phyloP scores from a whole-genome alignment of 2,888 invertebrate species.

The Orthosia incerta region DNA sequence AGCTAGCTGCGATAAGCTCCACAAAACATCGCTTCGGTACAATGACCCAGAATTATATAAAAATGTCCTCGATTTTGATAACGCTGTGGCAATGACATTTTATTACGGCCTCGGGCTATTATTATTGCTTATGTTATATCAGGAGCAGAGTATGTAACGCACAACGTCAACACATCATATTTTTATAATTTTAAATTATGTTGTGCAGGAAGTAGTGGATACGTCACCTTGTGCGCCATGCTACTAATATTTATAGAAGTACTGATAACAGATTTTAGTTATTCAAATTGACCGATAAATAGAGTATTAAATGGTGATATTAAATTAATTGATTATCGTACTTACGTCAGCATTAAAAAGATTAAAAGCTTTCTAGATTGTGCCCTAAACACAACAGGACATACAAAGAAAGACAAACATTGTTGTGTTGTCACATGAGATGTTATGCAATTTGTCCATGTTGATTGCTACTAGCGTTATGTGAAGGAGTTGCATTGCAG shows the following conservation, averaged over 20 bases:
- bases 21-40: conserved; percentile 89
- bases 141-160: conserved; percentile 38
- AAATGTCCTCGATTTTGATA: conserved; percentile 88
- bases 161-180: conserved; percentile 26
- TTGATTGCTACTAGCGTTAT: conserved; percentile 26
- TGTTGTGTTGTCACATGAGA: conserved; percentile 12
- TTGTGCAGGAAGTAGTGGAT: conserved; percentile 36
- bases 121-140: conserved; percentile 64
- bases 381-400: neutral
- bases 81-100: conserved; percentile 89
- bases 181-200: conserved; percentile 33
- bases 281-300: conserved; percentile 49
- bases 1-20: conserved; percentile 85
- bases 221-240: conserved; percentile 36
- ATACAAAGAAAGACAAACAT: neutral
- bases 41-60: conserved; percentile 91
- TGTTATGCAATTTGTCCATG: conserved; percentile 23
- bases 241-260: conserved; percentile 26
- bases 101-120: conserved; percentile 76
- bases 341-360: conserved; percentile 12
- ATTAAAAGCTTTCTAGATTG: conserved; percentile 16
- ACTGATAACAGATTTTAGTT: conserved; percentile 40
- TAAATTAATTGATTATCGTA: conserved; percentile 25
- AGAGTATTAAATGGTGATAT: neutral
- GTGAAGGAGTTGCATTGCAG: conserved; percentile 38